Base-by-base conservation (phyloP, 2,113 vertebrate genomes). In the Python bivittatus region DNA sequence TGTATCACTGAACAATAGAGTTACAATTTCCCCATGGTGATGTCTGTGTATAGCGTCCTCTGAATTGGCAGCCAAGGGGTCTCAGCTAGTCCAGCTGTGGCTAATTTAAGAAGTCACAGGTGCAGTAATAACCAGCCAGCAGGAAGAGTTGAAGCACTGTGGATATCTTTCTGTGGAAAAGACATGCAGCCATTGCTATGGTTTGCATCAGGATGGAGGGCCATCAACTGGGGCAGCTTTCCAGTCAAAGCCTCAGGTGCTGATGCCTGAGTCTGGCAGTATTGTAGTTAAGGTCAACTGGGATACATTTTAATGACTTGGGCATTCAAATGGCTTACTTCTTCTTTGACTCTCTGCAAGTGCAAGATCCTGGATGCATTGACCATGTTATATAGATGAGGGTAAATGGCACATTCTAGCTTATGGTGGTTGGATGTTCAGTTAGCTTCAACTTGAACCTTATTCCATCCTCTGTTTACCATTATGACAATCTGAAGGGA, bases 31-130 rank as follows among this genome's bases (percentile, higher is more conserved):
- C 72, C 90, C 20, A 58, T 61, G 79, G 58, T 60, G 64, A 86
- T 86, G 92, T 68, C 85, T 94, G 61, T 61, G 85, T 90, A 25
- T 91, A 0, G 0, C 92, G 95, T 91, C 89, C 90, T 91, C 72
- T 85, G 52, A 84, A 86, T 84, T 88, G 88, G 92, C 92, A 93
- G 91, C 90, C n/a, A 86, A 44, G 3, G 61, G 33, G 86, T 93
- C 94, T 91, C 92, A 93, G 91, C n/a, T 83, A 95, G 94, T 91
- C 93, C 94, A 96, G 93, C 93, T 96, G 95, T 60, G 89, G 93
- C 84, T 95, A 88, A 97, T 93, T 96, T 93, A 93, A 93, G 79
- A 96, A 95, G 94, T 94, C 95, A 95, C 95, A 96, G 96, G 95
- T 96, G 94, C 95, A 94, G 89, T 92, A 96, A 92, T 95, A 96